A percentile compares a stretch with the other conserved stretches of the same genome.
These are phyloP conservation scores for Meles meles DNA, from an alignment of 2,113 vertebrate genomes.

Conservation along the genomic window DNA sequence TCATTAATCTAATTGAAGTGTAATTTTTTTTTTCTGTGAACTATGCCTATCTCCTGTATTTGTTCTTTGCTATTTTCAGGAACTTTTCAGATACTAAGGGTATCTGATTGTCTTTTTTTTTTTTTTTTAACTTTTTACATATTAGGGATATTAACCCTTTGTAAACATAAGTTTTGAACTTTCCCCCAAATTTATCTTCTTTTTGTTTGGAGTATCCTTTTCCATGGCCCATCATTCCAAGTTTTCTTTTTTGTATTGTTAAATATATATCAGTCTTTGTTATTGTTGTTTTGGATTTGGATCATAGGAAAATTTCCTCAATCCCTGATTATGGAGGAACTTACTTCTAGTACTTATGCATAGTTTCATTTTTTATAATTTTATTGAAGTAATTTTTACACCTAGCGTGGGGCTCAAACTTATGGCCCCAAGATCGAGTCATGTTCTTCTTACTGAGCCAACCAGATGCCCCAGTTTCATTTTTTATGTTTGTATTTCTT, in stretches of 20 bases:
- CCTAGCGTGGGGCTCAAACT: background rate
- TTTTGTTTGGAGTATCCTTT: background rate
- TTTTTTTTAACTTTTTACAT: background rate
- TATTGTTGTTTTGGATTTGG: background rate
- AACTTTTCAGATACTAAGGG: background rate
- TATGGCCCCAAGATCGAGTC: background rate
- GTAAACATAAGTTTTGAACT: background rate
- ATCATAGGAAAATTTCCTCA: background rate
- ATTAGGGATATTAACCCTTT: background rate
- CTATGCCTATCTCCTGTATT: background rate
- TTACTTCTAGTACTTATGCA: background rate
- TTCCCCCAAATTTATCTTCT: background rate
- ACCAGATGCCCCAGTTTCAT: background rate
- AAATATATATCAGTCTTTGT: background rate
- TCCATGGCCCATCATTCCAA: background rate
- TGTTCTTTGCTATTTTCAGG: background rate
- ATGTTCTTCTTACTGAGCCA: background rate
- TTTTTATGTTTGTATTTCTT: background rate
- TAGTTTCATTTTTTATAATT: background rate
- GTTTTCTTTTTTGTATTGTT: background rate
- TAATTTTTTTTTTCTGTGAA: background rate
- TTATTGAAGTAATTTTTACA: background rate
- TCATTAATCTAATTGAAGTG: background rate
- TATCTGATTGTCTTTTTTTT: background rate
- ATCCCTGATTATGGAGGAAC: background rate